Percentiles rank a stretch among this genome's conserved stretches.
Evolutionary conservation across 1,140 invertebrate species (phyloP).

Genomic region (Euwallacea similis): DNA sequence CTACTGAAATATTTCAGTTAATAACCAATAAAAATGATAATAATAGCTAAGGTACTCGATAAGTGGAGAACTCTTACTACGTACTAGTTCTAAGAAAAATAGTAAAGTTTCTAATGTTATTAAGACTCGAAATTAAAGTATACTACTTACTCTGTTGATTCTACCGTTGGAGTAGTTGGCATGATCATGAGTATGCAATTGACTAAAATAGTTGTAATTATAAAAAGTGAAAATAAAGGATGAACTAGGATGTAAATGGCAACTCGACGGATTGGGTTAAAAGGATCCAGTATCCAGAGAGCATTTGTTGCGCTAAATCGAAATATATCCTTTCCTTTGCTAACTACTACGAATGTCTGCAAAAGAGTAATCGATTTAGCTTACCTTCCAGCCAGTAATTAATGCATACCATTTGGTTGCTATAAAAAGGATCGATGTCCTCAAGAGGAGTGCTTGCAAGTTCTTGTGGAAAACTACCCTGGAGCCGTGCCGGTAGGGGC

Average conservation of each 20-base stretch:
- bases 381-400: background rate
- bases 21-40: too few relatives aligned
- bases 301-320: constrained; percentile 96
- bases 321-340: constrained; percentile 98
- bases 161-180: constrained; percentile 87
- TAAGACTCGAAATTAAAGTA: too few relatives aligned
- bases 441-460: constrained; percentile 90
- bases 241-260: constrained; percentile 98
- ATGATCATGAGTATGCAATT: constrained; percentile 99
- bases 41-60: too few relatives aligned
- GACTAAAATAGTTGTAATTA: constrained; percentile 95
- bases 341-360: constrained; percentile 97
- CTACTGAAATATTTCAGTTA: too few relatives aligned
- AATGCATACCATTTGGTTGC: constrained; percentile 82
- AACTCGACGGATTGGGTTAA: constrained; percentile 94
- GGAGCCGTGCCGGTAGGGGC: constrained; percentile 84
- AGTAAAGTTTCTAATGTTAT: too few relatives aligned
- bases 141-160: constrained; percentile 92
- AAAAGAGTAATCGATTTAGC: constrained; percentile 50
- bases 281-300: constrained; percentile 92
- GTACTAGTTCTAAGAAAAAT: too few relatives aligned
- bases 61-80: too few relatives aligned
- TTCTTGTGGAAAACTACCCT: constrained; percentile 87
- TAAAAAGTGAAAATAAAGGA: constrained; percentile 95
- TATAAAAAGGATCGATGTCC: constrained; percentile 92